Base-by-base conservation (phyloP, 2,113 vertebrate species). In the Saiga tatarica region DNA sequence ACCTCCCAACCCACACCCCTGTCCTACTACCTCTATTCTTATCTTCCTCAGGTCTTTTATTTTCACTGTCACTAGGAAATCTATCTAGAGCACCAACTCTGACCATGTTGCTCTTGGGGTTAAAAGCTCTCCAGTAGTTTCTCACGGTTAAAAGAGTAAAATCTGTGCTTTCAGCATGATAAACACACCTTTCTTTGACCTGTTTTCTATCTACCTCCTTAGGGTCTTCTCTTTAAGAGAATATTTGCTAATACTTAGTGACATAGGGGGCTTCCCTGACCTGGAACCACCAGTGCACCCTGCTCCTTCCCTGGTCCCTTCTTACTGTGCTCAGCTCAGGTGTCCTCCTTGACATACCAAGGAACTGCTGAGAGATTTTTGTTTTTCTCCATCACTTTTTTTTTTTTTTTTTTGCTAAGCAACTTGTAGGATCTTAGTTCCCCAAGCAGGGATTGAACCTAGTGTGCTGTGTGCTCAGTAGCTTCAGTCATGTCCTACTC, bases 211-310 rank as follows among this genome's bases (percentile, higher is more conserved):
- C 33, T 42, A 16, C 19, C 30, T 96, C 26, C 62, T 2, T 39
- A n/a, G 21, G 33, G 28, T 33, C 47, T 90, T 96, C 71, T 71
- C 59, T 82, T 53, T 36, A 74, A 74, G 67, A 52, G n/a, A 71
- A 17, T 12, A 42, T 67, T 47, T 45, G 33, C n/a, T 74, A 28
- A 53, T 67, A 59, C 47, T 60, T 50, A n/a, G 5, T 67, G 39
- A 86, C 30, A 45, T 36, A 50, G 33, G 12, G 23, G 55, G 52
- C 52, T 52, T 52, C 52, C 52, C 52, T 52, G 19, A 52, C 16
- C 21, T 30, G 60, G 19, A 36, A 30, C 12, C 71, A 30, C 52
- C 59, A 28, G 17, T 25, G 5, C 4, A 9, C 36, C 33, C 55
- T 33, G 21, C 21, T 90, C 60, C 52, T 74, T 90, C 16, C n/a